Evolutionary conservation across 2,797 vertebrate genomes (phyloP).

Genomic region (Molossus alvarezi): DNA sequence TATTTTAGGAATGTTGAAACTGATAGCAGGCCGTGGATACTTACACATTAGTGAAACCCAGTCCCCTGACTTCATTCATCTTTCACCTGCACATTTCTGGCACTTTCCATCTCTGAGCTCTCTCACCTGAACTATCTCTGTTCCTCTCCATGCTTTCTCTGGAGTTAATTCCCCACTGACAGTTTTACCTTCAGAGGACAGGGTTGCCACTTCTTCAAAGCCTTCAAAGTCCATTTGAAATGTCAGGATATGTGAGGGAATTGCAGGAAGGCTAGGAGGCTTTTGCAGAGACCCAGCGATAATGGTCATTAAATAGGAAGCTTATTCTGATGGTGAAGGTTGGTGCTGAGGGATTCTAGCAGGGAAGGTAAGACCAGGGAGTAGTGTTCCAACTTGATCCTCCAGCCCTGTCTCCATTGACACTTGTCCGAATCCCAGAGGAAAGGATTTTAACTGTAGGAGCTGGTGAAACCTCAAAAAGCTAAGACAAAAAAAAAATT

Average conservation of each 20-base stretch:
- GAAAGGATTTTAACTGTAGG: background rate
- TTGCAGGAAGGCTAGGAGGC: background rate
- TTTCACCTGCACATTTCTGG: background rate
- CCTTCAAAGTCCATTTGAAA: background rate
- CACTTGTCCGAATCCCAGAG: background rate
- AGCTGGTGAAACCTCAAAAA: constrained; percentile 8
- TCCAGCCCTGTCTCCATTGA: background rate
- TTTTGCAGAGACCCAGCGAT: background rate
- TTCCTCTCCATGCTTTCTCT: background rate
- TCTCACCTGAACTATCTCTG: background rate
- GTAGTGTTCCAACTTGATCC: background rate
- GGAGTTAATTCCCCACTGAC: background rate
- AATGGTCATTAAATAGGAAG: background rate
- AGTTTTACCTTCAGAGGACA: constrained; percentile 12
- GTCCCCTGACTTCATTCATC: background rate
- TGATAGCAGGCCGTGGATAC: background rate
- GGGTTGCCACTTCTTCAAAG: constrained; percentile 8
- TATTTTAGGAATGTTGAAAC: constrained; percentile 45
- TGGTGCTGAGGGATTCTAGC: background rate
- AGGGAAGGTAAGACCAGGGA: background rate
- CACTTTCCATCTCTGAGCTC: background rate
- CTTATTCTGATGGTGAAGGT: constrained; percentile 9
- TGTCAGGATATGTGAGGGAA: background rate
- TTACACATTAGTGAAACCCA: background rate
- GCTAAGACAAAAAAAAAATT: background rate